Conservation (phyloP, 2,113 vertebrate species). For the Colius striatus region DNA sequence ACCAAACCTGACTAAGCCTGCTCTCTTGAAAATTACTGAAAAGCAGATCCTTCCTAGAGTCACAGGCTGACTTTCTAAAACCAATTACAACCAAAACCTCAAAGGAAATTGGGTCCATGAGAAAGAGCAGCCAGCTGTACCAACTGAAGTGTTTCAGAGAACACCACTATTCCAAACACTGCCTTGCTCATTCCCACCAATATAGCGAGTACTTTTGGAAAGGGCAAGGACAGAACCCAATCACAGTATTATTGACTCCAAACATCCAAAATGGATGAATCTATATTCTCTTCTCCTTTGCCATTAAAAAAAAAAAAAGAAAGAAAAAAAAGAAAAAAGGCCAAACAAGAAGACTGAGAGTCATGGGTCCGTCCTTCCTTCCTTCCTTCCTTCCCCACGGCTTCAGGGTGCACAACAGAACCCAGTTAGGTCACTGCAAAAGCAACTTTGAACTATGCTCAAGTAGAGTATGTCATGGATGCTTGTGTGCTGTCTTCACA, state of each 20-base stretch:
- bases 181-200: neutral
- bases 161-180: neutral
- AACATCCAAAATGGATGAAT: neutral
- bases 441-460: neutral
- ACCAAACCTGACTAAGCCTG: neutral
- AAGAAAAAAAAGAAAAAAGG: no score
- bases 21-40: neutral
- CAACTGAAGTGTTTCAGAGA: neutral
- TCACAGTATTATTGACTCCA: neutral
- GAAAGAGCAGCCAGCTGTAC: neutral
- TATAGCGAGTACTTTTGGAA: neutral
- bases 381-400: neutral
- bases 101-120: neutral
- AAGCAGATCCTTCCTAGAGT: neutral
- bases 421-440: neutral
- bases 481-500: neutral
- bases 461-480: neutral
- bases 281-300: neutral
- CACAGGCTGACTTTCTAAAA: neutral
- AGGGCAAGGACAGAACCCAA: neutral
- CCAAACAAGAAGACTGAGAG: neutral
- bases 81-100: neutral
- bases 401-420: neutral
- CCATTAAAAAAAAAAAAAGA: no score
- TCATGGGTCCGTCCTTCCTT: neutral